These are phyloP conservation scores for Orchestes rusci DNA, from an alignment of 2,888 invertebrate genomes.

Conservation along the genomic window DNA sequence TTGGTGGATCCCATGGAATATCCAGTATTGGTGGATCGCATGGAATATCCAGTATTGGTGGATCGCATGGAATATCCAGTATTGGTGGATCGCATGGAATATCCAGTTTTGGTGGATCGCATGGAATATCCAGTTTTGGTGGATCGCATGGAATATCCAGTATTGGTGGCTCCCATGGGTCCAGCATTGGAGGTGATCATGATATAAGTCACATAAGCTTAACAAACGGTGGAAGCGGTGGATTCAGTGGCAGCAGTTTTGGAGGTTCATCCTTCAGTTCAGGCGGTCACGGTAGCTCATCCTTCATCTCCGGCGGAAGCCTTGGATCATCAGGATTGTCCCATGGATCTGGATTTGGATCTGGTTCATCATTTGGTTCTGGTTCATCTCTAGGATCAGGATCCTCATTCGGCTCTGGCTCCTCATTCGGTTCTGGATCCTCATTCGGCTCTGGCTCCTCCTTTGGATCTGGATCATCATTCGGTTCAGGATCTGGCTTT, in stretches of 20 bases:
- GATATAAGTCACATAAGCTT: background rate
- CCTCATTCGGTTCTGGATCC: constrained; percentile 3
- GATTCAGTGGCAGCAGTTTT: background rate
- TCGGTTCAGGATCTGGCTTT: constrained; percentile 6
- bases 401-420: constrained; percentile 4
- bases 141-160: constrained; percentile 10
- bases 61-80: constrained; percentile 11
- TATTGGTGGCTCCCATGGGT: constrained; percentile 7
- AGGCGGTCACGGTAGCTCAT: constrained; percentile 9
- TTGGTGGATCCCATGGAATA: constrained; percentile 23
- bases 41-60: constrained; percentile 8
- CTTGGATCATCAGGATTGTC: constrained; percentile 4
- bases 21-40: constrained; percentile 16
- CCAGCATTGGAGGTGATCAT: background rate
- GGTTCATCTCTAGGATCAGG: constrained; percentile 1
- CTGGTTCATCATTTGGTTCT: constrained; percentile 4
- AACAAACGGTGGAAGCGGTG: background rate
- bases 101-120: constrained; percentile 10
- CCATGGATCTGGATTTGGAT: background rate
- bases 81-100: constrained; percentile 15
- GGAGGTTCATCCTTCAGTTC: background rate
- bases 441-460: background rate
- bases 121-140: constrained; percentile 9
- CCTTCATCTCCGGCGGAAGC: constrained; percentile 5
- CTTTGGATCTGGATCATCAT: constrained; percentile 4